Conservation (phyloP, 1,140 invertebrate genomes). For the Bactericera cockerelli region DNA sequence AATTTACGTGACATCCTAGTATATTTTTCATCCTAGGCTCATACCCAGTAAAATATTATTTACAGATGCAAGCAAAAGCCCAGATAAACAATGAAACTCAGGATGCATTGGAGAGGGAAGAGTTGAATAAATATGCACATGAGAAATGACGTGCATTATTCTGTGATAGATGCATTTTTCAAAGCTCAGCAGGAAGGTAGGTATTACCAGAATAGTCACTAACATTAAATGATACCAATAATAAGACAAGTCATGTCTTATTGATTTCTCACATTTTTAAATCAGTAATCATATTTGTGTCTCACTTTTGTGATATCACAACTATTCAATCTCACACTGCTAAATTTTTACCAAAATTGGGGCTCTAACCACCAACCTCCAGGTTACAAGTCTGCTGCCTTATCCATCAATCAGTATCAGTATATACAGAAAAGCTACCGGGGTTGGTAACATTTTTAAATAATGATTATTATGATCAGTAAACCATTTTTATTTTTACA, state of each 20-base stretch:
- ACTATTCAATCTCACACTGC: no score
- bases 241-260: neutral
- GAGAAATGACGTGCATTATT: neutral
- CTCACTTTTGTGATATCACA: neutral
- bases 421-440: neutral
- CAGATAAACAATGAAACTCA: neutral
- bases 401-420: no score
- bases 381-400: no score
- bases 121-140: neutral
- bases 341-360: no score
- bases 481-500: neutral
- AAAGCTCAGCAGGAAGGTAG: neutral
- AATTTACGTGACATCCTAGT: no score
- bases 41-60: no score
- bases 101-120: neutral
- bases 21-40: no score
- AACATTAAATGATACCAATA: neutral
- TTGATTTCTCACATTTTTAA: neutral
- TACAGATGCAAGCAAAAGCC: neutral
- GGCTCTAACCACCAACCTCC: no score
- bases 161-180: neutral
- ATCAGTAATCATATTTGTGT: neutral
- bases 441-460: neutral
- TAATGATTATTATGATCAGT: neutral
- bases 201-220: neutral